These are phyloP conservation scores for Drosophila arawakana DNA, from an alignment of 1,140 invertebrate species.

Conservation along the genomic window DNA sequence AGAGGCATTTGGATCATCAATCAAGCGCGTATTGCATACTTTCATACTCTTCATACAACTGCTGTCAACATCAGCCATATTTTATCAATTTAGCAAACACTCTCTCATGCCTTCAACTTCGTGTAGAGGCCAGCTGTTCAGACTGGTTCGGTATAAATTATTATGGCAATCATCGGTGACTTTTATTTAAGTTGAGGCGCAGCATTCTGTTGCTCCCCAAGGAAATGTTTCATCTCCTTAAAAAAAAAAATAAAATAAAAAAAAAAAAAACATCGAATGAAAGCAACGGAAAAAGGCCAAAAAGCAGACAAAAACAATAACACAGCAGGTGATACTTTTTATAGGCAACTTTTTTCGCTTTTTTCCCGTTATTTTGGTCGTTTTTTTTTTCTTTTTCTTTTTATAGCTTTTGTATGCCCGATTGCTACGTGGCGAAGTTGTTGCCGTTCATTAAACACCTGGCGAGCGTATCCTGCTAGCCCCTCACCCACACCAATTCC, in stretches of 20 bases:
- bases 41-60: constrained; percentile 40
- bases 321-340: constrained; percentile 76
- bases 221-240: constrained; percentile 5
- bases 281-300: constrained; percentile 5
- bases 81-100: constrained; percentile 72
- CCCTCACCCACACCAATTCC: neutral
- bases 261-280: neutral
- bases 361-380: too few species aligned
- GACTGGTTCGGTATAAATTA: constrained; percentile 63
- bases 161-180: constrained; percentile 79
- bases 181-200: constrained; percentile 64
- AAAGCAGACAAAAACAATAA: constrained; percentile 68
- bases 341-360: constrained; percentile 30
- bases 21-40: constrained; percentile 56
- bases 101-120: constrained; percentile 22
- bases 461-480: neutral
- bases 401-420: constrained; percentile 39
- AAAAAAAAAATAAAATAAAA: constrained; percentile 12
- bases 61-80: constrained; percentile 66
- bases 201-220: constrained; percentile 11
- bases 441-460: constrained; percentile 58
- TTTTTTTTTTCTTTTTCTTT: constrained; percentile 8
- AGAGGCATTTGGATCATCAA: constrained; percentile 63
- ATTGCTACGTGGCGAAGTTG: constrained; percentile 33
- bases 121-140: constrained; percentile 6